phyloP scores from a whole-genome alignment of 1,140 invertebrate genomes.

The Eufriesea mexicana region DNA sequence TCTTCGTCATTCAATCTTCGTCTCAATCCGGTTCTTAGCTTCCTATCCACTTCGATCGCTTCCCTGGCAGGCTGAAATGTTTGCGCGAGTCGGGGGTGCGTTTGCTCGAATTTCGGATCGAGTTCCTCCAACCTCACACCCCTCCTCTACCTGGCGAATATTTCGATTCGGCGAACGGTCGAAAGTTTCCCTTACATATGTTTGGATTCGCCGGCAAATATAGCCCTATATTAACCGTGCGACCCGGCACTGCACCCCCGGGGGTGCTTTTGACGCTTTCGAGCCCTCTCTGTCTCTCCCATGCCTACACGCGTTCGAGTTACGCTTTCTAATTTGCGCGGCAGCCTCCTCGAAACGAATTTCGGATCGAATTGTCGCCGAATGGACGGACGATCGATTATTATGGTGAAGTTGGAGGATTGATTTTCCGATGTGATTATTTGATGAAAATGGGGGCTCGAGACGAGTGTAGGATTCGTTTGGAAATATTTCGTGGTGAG shows the following conservation, averaged over 20 bases:
- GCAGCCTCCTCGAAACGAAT: neutral
- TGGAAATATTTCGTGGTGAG: too few relatives aligned
- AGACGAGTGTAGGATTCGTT: too few relatives aligned
- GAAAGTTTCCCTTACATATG: conserved; percentile 29
- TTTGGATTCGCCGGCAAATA: conserved; percentile 38
- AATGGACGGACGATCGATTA: neutral
- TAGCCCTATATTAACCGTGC: conserved; percentile 27
- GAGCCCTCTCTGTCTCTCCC: neutral
- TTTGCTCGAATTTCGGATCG: conserved; percentile 30
- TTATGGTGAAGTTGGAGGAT: too few relatives aligned
- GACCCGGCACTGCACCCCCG: neutral
- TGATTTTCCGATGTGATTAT: too few relatives aligned
- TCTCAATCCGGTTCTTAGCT: neutral
- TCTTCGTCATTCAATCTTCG: neutral
- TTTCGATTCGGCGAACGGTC: conserved; percentile 26
- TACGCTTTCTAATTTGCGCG: conserved; percentile 25
- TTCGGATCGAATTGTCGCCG: neutral
- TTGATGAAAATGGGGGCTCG: too few relatives aligned
- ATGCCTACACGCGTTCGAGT: neutral
- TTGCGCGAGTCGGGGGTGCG: neutral
- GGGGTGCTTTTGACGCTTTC: conserved; percentile 20
- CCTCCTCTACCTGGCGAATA: neutral
- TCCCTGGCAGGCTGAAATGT: neutral
- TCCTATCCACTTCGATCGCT: neutral
- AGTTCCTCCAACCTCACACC: neutral